Evolutionary conservation across 1,140 invertebrate species (phyloP).

Genomic region (Trichogramma pretiosum): DNA sequence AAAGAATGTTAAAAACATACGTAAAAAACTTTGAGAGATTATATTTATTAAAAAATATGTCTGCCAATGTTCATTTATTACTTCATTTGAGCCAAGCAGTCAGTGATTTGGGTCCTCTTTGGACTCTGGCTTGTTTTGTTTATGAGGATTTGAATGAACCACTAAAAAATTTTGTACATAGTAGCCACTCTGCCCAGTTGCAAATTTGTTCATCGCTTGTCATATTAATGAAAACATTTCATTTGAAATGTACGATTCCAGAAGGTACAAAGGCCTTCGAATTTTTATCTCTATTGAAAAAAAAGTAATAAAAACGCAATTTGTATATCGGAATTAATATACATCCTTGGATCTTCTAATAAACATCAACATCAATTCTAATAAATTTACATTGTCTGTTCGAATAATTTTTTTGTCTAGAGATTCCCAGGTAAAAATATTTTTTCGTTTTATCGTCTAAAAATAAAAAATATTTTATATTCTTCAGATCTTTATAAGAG

Average conservation of each 20-base stretch:
- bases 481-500: not conserved
- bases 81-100: slow-evolving; percentile 2
- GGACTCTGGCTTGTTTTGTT: not conserved
- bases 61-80: not conserved
- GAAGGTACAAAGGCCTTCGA: not conserved
- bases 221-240: not conserved
- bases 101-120: not conserved
- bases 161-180: slow-evolving; percentile 6
- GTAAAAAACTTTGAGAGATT: not conserved
- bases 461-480: not conserved
- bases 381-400: no score
- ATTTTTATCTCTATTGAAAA: not conserved
- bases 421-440: not conserved
- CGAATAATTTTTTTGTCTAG: not conserved
- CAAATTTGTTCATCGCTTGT: not conserved
- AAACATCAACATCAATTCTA: no score
- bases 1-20: not conserved
- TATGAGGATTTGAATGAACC: slow-evolving; percentile 8
- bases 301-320: not conserved
- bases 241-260: not conserved
- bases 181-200: slow-evolving; percentile 6
- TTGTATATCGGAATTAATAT: not conserved
- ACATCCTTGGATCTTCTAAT: not conserved
- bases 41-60: not conserved
- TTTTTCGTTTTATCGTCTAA: not conserved